Evolutionary conservation across 2,797 vertebrate species (phyloP).

Genomic region (Clarias pachynema): DNA sequence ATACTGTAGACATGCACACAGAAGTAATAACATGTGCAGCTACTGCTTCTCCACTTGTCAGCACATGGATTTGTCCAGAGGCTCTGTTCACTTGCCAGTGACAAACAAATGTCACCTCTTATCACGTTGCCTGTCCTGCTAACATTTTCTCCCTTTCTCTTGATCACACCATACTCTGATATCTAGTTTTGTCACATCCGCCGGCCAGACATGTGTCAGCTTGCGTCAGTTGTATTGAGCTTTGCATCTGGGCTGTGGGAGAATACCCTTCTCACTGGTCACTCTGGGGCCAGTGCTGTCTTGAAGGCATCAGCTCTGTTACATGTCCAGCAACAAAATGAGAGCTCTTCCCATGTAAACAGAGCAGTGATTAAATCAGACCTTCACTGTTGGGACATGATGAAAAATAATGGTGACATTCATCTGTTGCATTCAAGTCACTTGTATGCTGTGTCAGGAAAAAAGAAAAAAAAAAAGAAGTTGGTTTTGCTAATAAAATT

Average conservation of each 20-base stretch:
- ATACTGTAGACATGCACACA: background rate
- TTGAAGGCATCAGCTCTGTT: slow-evolving; percentile 10
- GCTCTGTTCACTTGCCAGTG: slow-evolving; percentile 48
- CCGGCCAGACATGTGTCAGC: slow-evolving; percentile 49
- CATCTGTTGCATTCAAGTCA: slow-evolving; percentile 21
- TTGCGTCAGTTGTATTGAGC: slow-evolving; percentile 33
- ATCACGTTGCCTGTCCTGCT: slow-evolving; percentile 40
- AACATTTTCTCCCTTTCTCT: slow-evolving; percentile 21
- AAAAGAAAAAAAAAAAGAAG: background rate
- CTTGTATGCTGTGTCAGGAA: background rate
- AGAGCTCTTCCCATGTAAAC: slow-evolving; percentile 25
- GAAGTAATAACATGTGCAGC: slow-evolving; percentile 7
- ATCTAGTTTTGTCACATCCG: slow-evolving; percentile 50
- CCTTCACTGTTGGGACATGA: background rate
- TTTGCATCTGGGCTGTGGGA: slow-evolving; percentile 24
- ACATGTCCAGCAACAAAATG: slow-evolving; percentile 23
- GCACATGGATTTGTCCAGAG: slow-evolving; percentile 43
- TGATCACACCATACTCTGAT: slow-evolving; percentile 35
- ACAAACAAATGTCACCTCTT: slow-evolving; percentile 48
- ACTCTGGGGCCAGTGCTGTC: slow-evolving; percentile 25
- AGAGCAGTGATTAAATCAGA: slow-evolving; percentile 28
- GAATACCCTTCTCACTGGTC: slow-evolving; percentile 24
- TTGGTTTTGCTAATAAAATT: background rate
- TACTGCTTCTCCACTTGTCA: slow-evolving; percentile 38
- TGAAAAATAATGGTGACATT: background rate